Evolutionary conservation across 2,113 vertebrate genomes (phyloP), one percentile per base, ranked within the genome.

Genomic region (Grantiella picta): DNA sequence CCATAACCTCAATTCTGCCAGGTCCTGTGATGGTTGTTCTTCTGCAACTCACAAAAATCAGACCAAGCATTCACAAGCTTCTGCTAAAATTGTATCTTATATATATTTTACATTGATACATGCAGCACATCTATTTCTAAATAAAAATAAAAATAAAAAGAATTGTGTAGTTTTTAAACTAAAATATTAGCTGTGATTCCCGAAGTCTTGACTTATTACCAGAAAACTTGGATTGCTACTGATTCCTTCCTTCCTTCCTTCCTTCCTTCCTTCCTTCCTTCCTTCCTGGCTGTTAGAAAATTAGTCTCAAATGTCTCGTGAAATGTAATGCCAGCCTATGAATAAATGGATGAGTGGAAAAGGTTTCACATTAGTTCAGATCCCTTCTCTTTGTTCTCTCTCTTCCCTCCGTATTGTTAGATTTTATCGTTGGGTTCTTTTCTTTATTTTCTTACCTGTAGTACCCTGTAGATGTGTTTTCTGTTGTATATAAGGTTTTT

Each of bases 401-500:
- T 68, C 19, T 68, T 84, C 25, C 13, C 63, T 87, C 3, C 24
- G 8, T 68, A 8, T 24, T 44, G 20, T 24, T 76, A 42, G 1
- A 23, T 64, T 71, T 49, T 9, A 20, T 38, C 16, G 5, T 13
- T 66, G 18, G 15, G 0, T 0, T 1, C 60, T 53, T 52, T 52
- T 2, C 3, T 35, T 17, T 50, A 11, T 45, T 85, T 68, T 71
- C 9, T 91, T 47, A 33, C 4, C 10, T 22, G 14, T 11, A 59
- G 9, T n/a, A 49, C 7, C 10, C 3, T 35, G 15, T 42, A 24
- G 5, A 27, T 27, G 9, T 4, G 2, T 36, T 45, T 82, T 61
- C 10, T 2, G 0, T 23, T 45, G 11, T 35, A 28, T 19, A 10
- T 22, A 10, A 3, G 1, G 5, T 1, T 47, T 82, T 92, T 33